Percentiles rank a stretch among this genome's conserved stretches.
Evolutionary conservation across 2,888 invertebrate species (phyloP).

Genomic region (Zaprionus lineosus): DNA sequence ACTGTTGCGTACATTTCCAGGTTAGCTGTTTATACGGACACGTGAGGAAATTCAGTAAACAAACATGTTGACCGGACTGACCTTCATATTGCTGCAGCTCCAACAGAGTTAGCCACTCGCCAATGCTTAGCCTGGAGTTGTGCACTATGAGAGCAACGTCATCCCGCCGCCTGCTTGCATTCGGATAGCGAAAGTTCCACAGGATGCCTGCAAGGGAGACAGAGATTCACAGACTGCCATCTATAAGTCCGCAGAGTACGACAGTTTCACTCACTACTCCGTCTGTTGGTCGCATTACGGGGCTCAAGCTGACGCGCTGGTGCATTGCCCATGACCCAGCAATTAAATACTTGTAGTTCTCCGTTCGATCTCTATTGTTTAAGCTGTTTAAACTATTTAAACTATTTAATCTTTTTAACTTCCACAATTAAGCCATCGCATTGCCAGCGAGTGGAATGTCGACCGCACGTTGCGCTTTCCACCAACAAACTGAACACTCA

Average conservation of each 20-base stretch:
- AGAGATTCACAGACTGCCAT: background rate
- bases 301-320: conserved; percentile 65
- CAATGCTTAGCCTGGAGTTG: conserved; percentile 84
- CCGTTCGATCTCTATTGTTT: too few species aligned
- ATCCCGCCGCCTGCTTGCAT: conserved; percentile 77
- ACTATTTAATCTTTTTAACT: conserved; percentile 40
- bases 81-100: conserved; percentile 85
- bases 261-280: conserved; percentile 64
- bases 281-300: conserved; percentile 59
- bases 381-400: too few species aligned
- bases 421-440: conserved; percentile 49
- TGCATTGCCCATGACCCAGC: conserved; percentile 70
- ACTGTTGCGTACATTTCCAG: conserved; percentile 68
- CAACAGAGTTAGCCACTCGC: conserved; percentile 85
- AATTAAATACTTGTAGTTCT: conserved; percentile 16
- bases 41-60: background rate
- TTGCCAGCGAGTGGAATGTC: conserved; percentile 50
- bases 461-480: conserved; percentile 50
- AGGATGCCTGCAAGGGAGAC: conserved; percentile 81
- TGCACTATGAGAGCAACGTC: conserved; percentile 74
- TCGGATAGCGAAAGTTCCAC: conserved; percentile 83
- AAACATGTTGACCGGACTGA: conserved; percentile 38
- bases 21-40: conserved; percentile 55
- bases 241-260: background rate
- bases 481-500: conserved; percentile 56